Percentiles rank a stretch among this genome's conserved stretches.
phyloP scores from a whole-genome alignment of 1,140 invertebrate genomes.

The Aphaenogaster floridana region DNA sequence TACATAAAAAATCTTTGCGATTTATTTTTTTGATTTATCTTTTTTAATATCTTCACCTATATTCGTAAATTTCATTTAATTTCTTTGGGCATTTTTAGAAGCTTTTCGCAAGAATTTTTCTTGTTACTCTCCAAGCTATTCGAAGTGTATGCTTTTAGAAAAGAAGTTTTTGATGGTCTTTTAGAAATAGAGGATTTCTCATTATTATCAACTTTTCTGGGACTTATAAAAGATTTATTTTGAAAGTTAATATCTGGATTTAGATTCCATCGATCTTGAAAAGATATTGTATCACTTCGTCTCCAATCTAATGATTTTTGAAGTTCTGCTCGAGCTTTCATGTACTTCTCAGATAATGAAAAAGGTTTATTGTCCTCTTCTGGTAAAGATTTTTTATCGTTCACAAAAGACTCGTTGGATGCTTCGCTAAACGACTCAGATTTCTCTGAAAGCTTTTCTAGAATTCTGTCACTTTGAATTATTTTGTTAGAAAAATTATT shows the following conservation, averaged over 20 bases:
- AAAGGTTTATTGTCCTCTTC: not conserved
- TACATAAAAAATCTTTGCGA: not conserved
- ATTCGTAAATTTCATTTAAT: conserved; percentile 28
- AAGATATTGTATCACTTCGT: not conserved
- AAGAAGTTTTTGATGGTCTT: not conserved
- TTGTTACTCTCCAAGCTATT: not conserved
- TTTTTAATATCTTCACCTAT: not conserved
- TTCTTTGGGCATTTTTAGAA: not conserved
- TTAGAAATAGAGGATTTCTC: not conserved
- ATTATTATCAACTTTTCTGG: not conserved
- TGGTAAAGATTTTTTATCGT: not conserved
- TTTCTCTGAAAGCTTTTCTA: conserved; percentile 65
- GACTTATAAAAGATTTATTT: not conserved
- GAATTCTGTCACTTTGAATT: not conserved
- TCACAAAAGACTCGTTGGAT: conserved; percentile 48
- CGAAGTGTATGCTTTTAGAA: not conserved
- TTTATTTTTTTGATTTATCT: not conserved
- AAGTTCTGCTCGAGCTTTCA: not conserved
- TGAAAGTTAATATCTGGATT: not conserved
- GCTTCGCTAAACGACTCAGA: conserved; percentile 53
- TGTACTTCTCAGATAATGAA: conserved; percentile 7
- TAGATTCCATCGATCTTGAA: not conserved
- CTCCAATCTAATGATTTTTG: conserved; percentile 30
- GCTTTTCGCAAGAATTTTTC: not conserved
- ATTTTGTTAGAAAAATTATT: conserved; percentile 21